Evolutionary conservation across 2,888 invertebrate species (phyloP), one percentile per base, ranked within the genome.

Genomic region (Caenorhabditis zanzibari): DNA sequence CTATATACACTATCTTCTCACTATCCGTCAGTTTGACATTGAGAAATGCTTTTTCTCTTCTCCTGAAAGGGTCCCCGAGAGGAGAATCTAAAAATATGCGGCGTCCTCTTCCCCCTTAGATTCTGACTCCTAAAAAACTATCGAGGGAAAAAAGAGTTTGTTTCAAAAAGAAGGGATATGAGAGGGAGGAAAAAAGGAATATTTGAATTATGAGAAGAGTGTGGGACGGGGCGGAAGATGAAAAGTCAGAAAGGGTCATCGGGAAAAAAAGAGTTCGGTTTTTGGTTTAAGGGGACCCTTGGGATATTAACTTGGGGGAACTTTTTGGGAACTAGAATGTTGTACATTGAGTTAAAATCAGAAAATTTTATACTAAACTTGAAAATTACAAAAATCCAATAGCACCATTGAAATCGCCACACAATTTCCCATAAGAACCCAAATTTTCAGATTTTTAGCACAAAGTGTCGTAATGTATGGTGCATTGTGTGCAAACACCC

Each of bases 171-270:
- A 38, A 54, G 35, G 14, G 63, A 54, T 38, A 7, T n/a, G 22
- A 52, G 52, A 7, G 16, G 10, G 22, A 22, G 7, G 19, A 26
- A 47, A 44, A 56, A 52, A 54, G 24, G 75, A 58, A 66, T 66
- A 38, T 38, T 75, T 75, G 75, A 75, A 75, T 75, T 75, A 75
- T 75, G 75, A 59, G 38, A 38, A 38, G 38, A 7, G 52, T 32
- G 73, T 61, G 73, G 63, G 63, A 54, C 73, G 73, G 14, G 22
- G 38, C 12, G 14, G 16, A 14, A 16, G 44, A 24, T 38, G 14
- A 22, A 24, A 63, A 28, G 32, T 28, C 1, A 32, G 35, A 32
- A 19, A 19, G 72, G 74, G 74, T 74, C 56, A 63, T 47, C 44
- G 26, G 5, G 38, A 14, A 5, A 26, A 63, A 35, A 32, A 59